Evolutionary conservation across 2,113 vertebrate genomes (phyloP).

Genomic region (Columbina picui): DNA sequence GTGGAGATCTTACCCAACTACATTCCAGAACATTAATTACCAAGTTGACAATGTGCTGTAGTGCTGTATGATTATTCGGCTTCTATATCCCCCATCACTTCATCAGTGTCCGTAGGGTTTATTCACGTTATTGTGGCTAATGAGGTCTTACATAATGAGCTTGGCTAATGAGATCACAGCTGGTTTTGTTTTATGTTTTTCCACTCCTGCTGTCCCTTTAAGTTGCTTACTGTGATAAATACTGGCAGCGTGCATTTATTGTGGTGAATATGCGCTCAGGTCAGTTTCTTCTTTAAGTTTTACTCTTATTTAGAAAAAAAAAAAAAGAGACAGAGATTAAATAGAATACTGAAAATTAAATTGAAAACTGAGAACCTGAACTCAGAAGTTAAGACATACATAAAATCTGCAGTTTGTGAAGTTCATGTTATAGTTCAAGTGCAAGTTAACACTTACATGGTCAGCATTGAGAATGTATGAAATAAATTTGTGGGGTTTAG

Average conservation of each 20-base stretch:
- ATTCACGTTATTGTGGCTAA: conserved; percentile 27
- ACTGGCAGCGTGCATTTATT: background rate
- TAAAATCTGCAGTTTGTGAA: background rate
- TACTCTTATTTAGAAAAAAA: background rate
- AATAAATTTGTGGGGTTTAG: background rate
- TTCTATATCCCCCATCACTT: background rate
- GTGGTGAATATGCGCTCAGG: background rate
- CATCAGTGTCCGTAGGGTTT: background rate
- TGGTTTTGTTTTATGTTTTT: conserved; percentile 29
- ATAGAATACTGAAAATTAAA: background rate
- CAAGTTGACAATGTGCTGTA: background rate
- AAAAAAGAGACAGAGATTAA: background rate
- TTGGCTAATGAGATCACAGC: conserved; percentile 70
- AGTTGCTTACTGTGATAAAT: conserved; percentile 6
- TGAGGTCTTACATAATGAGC: conserved; percentile 65
- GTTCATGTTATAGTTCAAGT: background rate
- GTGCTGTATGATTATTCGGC: background rate
- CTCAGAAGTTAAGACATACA: background rate
- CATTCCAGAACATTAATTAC: background rate
- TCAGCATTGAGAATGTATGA: background rate
- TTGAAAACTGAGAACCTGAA: background rate
- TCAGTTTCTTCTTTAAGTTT: background rate
- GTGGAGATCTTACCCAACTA: background rate
- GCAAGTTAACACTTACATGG: background rate
- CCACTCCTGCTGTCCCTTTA: background rate